Evolutionary conservation across 2,113 vertebrate species (phyloP), one percentile per base, ranked within the genome.

Genomic region (Callopanchax toddi): DNA sequence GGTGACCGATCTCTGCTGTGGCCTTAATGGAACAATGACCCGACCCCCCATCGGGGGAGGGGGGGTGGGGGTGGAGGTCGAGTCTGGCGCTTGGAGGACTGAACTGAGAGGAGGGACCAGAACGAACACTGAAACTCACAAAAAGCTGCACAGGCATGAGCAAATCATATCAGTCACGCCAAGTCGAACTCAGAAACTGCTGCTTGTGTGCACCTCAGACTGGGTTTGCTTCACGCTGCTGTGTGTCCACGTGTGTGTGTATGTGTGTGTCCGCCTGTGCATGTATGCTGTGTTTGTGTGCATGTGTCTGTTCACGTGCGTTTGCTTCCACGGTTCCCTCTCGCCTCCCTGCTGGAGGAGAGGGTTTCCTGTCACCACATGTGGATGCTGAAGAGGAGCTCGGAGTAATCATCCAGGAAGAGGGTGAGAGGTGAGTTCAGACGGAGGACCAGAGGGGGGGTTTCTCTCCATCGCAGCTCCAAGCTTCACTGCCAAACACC

Each of bases 1-100:
- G 69, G 54, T 72, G 81, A 78, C 62, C 9, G 54, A 73, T 66
- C 79, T 76, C 82, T 81, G 86, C 90, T 87, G 89, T 89, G 89
- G 91, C 90, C 91, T 92, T 91, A 89, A 66, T 76, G 69, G 83
- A 84, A 86, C 86, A 81, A 40, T 74, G 83, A 85, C 59, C 44
- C 63, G 77, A 70, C 66, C 78, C 67, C 68, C 43, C n/a, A 12
- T 16, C 4, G 1, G 57, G 51, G 55, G 53, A 1, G 39, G 71
- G 70, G 54, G 60, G 5, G 55, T 44, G 48, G 59, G 1, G 71
- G 71, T 45, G 68, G 66, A 66, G 74, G 69, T 76, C 26, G 49
- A 71, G 5, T 54, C 60, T 44, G 46, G 63, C 16, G 32, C 74
- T 21, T 6, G 44, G 70, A 78, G 72, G 66, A 81, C 79, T 63